phyloP scores from a whole-genome alignment of 1,140 invertebrate species.

The Luehdorfia chinensis region DNA sequence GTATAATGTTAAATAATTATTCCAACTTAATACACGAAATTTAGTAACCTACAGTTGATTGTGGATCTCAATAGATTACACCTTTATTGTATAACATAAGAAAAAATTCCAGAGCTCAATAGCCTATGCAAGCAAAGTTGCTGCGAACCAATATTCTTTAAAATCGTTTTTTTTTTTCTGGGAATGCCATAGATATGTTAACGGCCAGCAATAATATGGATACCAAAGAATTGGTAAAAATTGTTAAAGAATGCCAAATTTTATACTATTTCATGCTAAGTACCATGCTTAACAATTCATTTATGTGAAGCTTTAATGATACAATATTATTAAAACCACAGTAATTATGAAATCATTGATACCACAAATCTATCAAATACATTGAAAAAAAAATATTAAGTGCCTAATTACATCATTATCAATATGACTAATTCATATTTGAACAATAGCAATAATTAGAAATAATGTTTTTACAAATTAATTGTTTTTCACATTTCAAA shows the following conservation, averaged over 20 bases:
- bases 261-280: neutral
- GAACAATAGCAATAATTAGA: no score
- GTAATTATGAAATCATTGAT: no score
- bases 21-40: no score
- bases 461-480: neutral
- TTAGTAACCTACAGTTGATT: constrained; percentile 73
- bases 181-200: constrained; percentile 25
- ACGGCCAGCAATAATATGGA: neutral
- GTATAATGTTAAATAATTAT: no score
- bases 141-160: constrained; percentile 64
- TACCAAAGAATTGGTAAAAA: constrained; percentile 8
- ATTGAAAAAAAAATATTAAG: no score
- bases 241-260: neutral
- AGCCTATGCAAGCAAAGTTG: constrained; percentile 43
- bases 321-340: no score
- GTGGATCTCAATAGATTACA: constrained; percentile 70
- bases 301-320: no score
- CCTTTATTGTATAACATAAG: constrained; percentile 37
- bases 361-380: no score
- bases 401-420: no score
- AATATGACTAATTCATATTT: no score
- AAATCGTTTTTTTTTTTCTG: constrained; percentile 46
- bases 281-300: neutral
- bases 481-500: neutral
- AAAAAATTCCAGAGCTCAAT: constrained; percentile 67